Percentiles rank a stretch among this genome's conserved stretches.
Conservation (phyloP, 1,140 invertebrate species). For the Drosophila triauraria region DNA sequence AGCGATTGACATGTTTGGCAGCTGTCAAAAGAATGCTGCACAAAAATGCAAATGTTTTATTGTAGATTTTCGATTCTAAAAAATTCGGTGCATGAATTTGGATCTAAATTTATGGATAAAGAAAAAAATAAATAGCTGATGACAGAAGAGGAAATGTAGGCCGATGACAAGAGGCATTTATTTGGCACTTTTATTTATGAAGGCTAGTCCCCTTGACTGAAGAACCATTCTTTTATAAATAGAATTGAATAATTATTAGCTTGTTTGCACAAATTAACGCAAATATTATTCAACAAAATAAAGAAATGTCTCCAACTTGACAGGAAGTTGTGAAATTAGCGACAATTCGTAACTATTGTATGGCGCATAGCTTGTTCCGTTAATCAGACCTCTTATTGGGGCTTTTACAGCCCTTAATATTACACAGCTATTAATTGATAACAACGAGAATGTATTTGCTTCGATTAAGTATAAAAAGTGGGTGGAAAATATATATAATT, state of each 20-base stretch:
- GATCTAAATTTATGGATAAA: background rate
- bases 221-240: background rate
- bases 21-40: constrained; percentile 54
- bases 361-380: background rate
- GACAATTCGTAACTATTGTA: background rate
- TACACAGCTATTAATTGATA: constrained; percentile 3
- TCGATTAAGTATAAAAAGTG: background rate
- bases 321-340: constrained; percentile 19
- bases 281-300: background rate
- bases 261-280: background rate
- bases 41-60: constrained; percentile 50
- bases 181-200: background rate
- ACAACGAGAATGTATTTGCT: background rate
- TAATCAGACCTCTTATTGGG: background rate
- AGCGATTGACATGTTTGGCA: constrained; percentile 70
- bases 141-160: background rate
- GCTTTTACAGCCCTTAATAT: background rate
- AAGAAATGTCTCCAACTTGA: background rate
- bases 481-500: background rate
- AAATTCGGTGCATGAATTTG: constrained; percentile 1
- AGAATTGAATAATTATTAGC: background rate
- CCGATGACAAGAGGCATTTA: background rate
- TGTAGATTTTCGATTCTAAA: constrained; percentile 2
- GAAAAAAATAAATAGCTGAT: constrained; percentile 1
- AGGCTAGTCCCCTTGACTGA: too few relatives aligned